phyloP scores from a whole-genome alignment of 2,888 invertebrate genomes.

The Ormyrus pomaceus region DNA sequence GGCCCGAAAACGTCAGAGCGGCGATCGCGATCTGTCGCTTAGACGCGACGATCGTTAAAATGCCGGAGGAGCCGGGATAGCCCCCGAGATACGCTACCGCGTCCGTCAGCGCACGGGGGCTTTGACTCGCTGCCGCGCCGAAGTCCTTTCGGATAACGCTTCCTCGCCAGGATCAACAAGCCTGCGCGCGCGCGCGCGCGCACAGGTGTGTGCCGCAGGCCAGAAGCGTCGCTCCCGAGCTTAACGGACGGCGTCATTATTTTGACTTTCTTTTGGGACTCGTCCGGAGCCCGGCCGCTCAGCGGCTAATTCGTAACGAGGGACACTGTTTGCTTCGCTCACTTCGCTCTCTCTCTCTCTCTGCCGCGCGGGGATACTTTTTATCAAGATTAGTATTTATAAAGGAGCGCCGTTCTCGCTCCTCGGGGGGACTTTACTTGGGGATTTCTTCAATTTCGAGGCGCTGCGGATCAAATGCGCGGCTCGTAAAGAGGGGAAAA shows the following conservation, averaged over 20 bases:
- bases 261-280: conserved; percentile 26
- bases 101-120: conserved; percentile 3
- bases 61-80: conserved; percentile 59
- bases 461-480: too few species aligned
- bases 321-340: not conserved
- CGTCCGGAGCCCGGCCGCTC: not conserved
- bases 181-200: not conserved
- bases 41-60: conserved; percentile 71
- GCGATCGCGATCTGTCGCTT: conserved; percentile 66
- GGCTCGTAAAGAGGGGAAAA: too few species aligned
- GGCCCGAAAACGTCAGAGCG: too few species aligned
- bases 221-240: not conserved
- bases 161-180: too few species aligned
- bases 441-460: too few species aligned
- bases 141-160: not conserved
- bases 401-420: too few species aligned
- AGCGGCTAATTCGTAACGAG: conserved; percentile 35
- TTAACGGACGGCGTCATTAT: conserved; percentile 32
- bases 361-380: too few species aligned
- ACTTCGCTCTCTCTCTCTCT: too few species aligned
- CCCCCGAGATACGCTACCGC: conserved; percentile 61
- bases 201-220: conserved; percentile 5
- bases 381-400: too few species aligned
- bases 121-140: conserved; percentile 44
- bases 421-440: too few species aligned